phyloP scores from a whole-genome alignment of 1,140 invertebrate genomes.

The Cotesia typhae region DNA sequence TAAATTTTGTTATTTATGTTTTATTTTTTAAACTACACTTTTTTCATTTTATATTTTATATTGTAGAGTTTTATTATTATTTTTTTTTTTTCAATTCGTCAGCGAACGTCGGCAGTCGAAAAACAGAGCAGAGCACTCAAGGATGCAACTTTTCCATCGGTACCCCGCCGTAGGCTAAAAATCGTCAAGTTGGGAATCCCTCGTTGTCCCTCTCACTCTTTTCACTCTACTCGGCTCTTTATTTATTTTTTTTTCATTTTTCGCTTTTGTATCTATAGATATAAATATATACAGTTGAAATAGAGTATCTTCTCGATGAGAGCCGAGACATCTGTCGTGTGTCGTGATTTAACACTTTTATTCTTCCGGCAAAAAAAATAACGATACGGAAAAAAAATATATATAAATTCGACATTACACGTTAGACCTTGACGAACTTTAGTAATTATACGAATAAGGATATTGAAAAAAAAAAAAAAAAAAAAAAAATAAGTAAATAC shows the following conservation, averaged over 20 bases:
- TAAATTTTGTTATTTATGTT: background rate
- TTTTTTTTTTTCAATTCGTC: slow-evolving; percentile 42
- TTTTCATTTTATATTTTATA: slow-evolving; percentile 3
- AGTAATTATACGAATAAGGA: too few species aligned
- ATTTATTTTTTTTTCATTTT: slow-evolving; percentile 20
- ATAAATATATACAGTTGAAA: slow-evolving; percentile 37
- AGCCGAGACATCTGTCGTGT: slow-evolving; percentile 61
- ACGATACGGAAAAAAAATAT: slow-evolving; percentile 34
- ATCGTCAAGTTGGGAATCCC: slow-evolving; percentile 55
- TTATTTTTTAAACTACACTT: background rate
- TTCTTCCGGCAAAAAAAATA: slow-evolving; percentile 44
- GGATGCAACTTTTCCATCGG: slow-evolving; percentile 64
- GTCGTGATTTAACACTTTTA: slow-evolving; percentile 61
- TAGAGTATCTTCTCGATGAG: slow-evolving; percentile 47
- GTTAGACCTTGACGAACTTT: too few species aligned
- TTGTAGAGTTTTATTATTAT: slow-evolving; percentile 29
- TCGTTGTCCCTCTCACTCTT: slow-evolving; percentile 39
- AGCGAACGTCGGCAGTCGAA: slow-evolving; percentile 47
- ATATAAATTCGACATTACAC: too few species aligned
- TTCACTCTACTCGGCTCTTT: background rate
- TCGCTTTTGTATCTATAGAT: slow-evolving; percentile 9
- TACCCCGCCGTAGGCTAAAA: slow-evolving; percentile 57
- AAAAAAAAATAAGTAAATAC: background rate
- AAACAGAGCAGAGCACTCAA: slow-evolving; percentile 62
- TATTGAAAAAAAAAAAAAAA: slow-evolving; percentile 13